Evolutionary conservation across 2,888 invertebrate genomes (phyloP).

Genomic region (Cyclophora albipunctata): DNA sequence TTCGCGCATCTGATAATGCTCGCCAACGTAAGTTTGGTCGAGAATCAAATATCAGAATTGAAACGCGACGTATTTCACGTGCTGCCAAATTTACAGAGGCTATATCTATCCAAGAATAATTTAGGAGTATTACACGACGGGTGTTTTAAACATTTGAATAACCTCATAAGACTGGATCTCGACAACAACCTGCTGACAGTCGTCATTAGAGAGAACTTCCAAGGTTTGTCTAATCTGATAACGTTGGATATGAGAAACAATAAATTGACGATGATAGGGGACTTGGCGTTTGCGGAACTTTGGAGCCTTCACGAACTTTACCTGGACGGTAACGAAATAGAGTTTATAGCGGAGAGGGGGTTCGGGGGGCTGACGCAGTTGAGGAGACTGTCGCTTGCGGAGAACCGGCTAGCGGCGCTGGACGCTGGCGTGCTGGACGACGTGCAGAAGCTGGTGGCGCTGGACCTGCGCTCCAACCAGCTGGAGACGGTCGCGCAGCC

Average conservation of each 20-base stretch:
- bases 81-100: constrained; percentile 81
- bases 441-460: constrained; percentile 80
- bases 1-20: constrained; percentile 84
- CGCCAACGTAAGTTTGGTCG: constrained; percentile 81
- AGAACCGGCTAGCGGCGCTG: constrained; percentile 83
- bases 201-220: constrained; percentile 84
- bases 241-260: constrained; percentile 84
- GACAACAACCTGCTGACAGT: constrained; percentile 84
- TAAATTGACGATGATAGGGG: constrained; percentile 86
- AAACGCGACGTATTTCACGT: constrained; percentile 84
- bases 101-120: constrained; percentile 89
- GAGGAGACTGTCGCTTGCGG: constrained; percentile 81
- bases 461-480: constrained; percentile 85
- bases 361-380: constrained; percentile 84
- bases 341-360: constrained; percentile 84
- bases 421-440: constrained; percentile 83
- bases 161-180: constrained; percentile 86
- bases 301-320: constrained; percentile 83
- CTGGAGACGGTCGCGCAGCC: constrained; percentile 82
- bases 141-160: constrained; percentile 83
- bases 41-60: constrained; percentile 85
- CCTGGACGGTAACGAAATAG: constrained; percentile 81
- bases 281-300: constrained; percentile 86
- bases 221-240: constrained; percentile 82
- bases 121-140: constrained; percentile 89